Evolutionary conservation across 2,113 vertebrate species (phyloP), one percentile per base, ranked within the genome.

Genomic region (Stegastes partitus): DNA sequence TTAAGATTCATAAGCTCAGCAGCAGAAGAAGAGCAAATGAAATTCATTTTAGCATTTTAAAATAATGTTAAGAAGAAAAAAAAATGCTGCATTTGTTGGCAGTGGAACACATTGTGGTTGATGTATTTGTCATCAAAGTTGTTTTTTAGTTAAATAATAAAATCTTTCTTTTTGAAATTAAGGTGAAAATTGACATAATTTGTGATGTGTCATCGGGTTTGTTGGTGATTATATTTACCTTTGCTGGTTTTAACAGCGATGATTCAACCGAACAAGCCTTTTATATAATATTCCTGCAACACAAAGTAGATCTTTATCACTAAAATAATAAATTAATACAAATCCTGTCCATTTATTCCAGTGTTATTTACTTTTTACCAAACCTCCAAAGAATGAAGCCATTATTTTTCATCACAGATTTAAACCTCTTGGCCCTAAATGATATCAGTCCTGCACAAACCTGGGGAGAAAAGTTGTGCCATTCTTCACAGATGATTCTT

Each of bases 11-110:
- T 66, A 22, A 71, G 21, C 54, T 62, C 37, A 44, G 4, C 22
- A 53, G 39, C 3, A 23, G 28, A 9, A 23, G 28, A 9, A 66
- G 16, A 23, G 31, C 54, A 51, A 37, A 74, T 70, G 11, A 62
- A 82, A 82, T 68, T 44, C 4, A 82, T 31, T 55, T 74, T 19
- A 62, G 42, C 45, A 53, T 55, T 44, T 70, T 15, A 45, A 62
- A 61, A 67, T 16, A 42, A 63, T 56, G 12, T 18, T 31, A 31
- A 6, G 3, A 78, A 26, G 47, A 53, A 68, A 25, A 23, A 50
- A 15, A 42, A 31, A 1, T 2, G 18, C 12, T 57, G 12, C 10
- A 12, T 53, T 44, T 26, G 21, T 39, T 25, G 21, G 14, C 8
- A 26, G 23, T 53, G 11, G 1, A 11, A 21, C 11, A 19, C 2